Conservation (phyloP, 1,140 invertebrate species). For the Trissolcus basalis region DNA sequence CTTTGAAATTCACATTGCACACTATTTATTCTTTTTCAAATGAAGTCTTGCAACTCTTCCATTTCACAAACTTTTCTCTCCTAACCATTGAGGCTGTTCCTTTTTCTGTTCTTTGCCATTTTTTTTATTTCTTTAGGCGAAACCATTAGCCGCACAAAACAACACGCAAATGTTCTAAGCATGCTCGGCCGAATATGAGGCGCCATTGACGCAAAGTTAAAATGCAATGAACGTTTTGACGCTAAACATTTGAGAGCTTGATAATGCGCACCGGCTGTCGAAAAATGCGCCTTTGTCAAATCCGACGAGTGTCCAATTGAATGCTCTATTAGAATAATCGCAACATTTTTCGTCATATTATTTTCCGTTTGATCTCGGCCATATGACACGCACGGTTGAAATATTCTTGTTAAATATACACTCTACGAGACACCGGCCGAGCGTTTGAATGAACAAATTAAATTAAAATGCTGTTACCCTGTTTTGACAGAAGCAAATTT, state of each 20-base stretch:
- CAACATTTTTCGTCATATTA: too few species aligned
- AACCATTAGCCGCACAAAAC: too few species aligned
- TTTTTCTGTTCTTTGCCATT: not conserved
- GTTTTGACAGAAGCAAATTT: slow-evolving; percentile 6
- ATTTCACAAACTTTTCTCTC: slow-evolving; percentile 25
- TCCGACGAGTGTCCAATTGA: too few species aligned
- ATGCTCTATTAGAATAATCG: too few species aligned
- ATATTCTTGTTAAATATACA: slow-evolving; percentile 24
- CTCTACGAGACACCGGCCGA: slow-evolving; percentile 9
- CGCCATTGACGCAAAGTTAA: slow-evolving; percentile 22
- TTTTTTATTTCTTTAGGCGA: not conserved
- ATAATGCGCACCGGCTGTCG: slow-evolving; percentile 4
- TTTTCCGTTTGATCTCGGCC: not conserved
- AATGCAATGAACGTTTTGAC: slow-evolving; percentile 25
- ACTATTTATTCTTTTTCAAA: slow-evolving; percentile 41
- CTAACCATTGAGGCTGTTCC: not conserved
- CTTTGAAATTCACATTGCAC: slow-evolving; percentile 38
- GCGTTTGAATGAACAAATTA: slow-evolving; percentile 15
- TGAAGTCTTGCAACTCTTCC: slow-evolving; percentile 23
- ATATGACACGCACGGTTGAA: slow-evolving; percentile 6
- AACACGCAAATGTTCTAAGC: not conserved
- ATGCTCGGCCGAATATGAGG: slow-evolving; percentile 15
- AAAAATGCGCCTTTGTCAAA: not conserved
- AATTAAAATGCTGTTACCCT: slow-evolving; percentile 13
- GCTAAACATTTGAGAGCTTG: slow-evolving; percentile 24